Percentiles rank a stretch among this genome's conserved stretches.
phyloP scores from a whole-genome alignment of 2,888 invertebrate species.

The Drosophila putrida region DNA sequence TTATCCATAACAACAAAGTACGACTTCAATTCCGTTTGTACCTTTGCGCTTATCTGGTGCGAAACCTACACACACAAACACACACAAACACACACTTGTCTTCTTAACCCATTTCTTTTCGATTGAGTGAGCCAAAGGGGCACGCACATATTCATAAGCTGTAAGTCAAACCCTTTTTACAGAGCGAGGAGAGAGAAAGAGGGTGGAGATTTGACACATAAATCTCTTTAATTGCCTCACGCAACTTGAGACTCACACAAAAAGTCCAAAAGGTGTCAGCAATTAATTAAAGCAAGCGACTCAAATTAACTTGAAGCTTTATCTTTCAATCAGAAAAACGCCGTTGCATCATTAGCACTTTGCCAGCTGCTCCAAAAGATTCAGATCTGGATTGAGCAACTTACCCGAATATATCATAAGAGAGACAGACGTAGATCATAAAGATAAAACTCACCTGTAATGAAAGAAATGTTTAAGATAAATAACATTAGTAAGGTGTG shows the following conservation, averaged over 20 bases:
- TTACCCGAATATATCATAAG: slow-evolving; percentile 12
- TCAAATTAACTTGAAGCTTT: slow-evolving; percentile 52
- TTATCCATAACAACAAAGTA: slow-evolving; percentile 35
- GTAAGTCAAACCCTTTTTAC: slow-evolving; percentile 23
- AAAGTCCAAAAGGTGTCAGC: slow-evolving; percentile 34
- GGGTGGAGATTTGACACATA: slow-evolving; percentile 54
- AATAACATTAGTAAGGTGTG: not conserved
- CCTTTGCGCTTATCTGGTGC: slow-evolving; percentile 46
- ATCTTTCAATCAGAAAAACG: slow-evolving; percentile 46
- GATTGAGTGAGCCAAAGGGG: slow-evolving; percentile 26
- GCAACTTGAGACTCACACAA: slow-evolving; percentile 40
- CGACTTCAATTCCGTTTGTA: slow-evolving; percentile 36
- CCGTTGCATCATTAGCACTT: slow-evolving; percentile 51
- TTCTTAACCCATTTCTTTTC: slow-evolving; percentile 57
- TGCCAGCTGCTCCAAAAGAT: slow-evolving; percentile 2
- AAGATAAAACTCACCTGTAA: slow-evolving; percentile 17
- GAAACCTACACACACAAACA: slow-evolving; percentile 44
- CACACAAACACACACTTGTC: slow-evolving; percentile 36
- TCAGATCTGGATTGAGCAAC: slow-evolving; percentile 11
- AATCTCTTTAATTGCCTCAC: slow-evolving; percentile 66
- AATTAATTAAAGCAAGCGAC: slow-evolving; percentile 60
- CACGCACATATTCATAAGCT: slow-evolving; percentile 33
- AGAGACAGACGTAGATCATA: slow-evolving; percentile 3
- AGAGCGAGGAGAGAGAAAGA: not conserved
- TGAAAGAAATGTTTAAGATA: slow-evolving; percentile 1